phyloP scores from a whole-genome alignment of 2,797 vertebrate species.

The Propithecus perrieri region DNA sequence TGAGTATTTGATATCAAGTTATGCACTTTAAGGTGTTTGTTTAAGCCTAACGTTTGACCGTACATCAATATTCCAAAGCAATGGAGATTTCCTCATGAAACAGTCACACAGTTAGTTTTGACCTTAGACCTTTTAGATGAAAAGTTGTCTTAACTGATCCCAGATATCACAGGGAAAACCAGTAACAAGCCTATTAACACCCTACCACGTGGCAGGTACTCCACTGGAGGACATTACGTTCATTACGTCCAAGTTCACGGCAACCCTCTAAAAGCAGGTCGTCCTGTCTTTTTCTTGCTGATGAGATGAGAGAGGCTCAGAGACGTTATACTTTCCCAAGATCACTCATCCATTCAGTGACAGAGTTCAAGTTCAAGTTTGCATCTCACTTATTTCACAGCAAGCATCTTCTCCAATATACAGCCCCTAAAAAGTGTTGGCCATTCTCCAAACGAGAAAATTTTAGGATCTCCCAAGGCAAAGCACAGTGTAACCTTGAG shows the following conservation, averaged over 20 bases:
- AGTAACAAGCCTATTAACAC: conserved; percentile 43
- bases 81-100: conserved; percentile 44
- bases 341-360: background rate
- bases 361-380: background rate
- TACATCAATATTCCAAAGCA: conserved; percentile 68
- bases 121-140: conserved; percentile 65
- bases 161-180: conserved; percentile 69
- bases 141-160: conserved; percentile 66
- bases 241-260: background rate
- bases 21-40: background rate
- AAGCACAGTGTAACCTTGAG: background rate
- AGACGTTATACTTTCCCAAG: background rate
- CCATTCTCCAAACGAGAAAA: background rate
- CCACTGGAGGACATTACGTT: background rate
- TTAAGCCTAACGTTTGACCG: background rate
- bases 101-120: conserved; percentile 67
- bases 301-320: background rate
- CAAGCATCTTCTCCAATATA: background rate
- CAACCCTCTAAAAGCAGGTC: background rate
- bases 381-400: background rate
- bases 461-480: background rate
- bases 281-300: background rate
- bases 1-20: background rate
- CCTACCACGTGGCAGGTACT: rapidly evolving
- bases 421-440: background rate